Evolutionary conservation across 2,888 invertebrate species (phyloP).

Genomic region (Philereme transversata): DNA sequence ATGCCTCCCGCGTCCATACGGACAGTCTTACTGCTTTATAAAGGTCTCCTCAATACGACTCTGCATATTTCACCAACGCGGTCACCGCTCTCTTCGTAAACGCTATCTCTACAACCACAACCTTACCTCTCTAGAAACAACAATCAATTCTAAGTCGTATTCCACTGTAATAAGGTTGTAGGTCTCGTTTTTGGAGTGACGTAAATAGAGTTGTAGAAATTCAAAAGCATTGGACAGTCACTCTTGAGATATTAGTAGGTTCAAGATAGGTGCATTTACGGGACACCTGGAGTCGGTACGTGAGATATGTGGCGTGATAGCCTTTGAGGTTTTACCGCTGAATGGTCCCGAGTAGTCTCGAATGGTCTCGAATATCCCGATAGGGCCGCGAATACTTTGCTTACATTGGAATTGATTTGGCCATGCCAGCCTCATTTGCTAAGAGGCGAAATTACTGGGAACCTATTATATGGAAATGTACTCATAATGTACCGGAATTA

Average conservation of each 20-base stretch:
- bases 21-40: constrained; percentile 79
- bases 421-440: neutral
- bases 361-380: constrained; percentile 13
- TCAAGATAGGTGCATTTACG: constrained; percentile 74
- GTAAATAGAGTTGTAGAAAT: constrained; percentile 54
- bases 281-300: constrained; percentile 57
- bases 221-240: constrained; percentile 68
- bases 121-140: constrained; percentile 35
- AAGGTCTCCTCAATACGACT: constrained; percentile 76
- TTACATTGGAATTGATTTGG: constrained; percentile 6
- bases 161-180: constrained; percentile 26
- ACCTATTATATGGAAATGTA: no score
- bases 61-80: constrained; percentile 79
- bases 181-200: neutral
- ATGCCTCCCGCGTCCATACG: constrained; percentile 66
- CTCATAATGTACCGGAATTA: no score
- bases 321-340: constrained; percentile 57
- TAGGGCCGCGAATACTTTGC: constrained; percentile 28
- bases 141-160: constrained; percentile 42
- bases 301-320: constrained; percentile 76
- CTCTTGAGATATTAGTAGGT: constrained; percentile 80
- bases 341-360: constrained; percentile 15
- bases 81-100: constrained; percentile 73
- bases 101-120: constrained; percentile 72
- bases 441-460: neutral